Conservation (phyloP, 64 coral and sea anemone species). For the Exaiptasia diaphana region DNA sequence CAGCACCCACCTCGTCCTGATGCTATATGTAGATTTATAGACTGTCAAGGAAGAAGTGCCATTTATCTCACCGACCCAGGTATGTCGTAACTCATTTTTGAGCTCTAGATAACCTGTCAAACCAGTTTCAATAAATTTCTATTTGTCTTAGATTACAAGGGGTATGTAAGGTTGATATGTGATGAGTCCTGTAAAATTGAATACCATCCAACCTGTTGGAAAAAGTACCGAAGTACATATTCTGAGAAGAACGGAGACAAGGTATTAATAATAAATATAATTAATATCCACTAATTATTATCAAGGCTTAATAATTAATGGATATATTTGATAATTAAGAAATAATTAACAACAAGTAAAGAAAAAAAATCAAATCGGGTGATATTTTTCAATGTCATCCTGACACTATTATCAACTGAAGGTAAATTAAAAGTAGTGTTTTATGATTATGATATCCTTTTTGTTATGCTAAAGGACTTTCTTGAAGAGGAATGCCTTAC, state of each 20-base stretch:
- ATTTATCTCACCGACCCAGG: slow-evolving; percentile 83
- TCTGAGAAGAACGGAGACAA: slow-evolving; percentile 80
- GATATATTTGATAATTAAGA: not conserved
- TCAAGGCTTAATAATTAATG: not conserved
- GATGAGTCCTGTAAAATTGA: slow-evolving; percentile 75
- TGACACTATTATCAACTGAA: too few species aligned
- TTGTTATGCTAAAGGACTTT: too few species aligned
- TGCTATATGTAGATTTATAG: slow-evolving; percentile 78
- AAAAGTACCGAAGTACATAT: slow-evolving; percentile 61
- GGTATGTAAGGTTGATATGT: slow-evolving; percentile 71
- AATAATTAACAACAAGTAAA: not conserved
- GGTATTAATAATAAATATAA: slow-evolving; percentile 22
- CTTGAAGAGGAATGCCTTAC: slow-evolving; percentile 73
- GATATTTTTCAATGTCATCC: too few species aligned
- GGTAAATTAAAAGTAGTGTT: too few species aligned
- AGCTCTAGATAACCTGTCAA: too few species aligned
- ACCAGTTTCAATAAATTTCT: too few species aligned
- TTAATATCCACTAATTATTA: not conserved
- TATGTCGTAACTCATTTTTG: slow-evolving; percentile 1
- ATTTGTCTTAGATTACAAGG: slow-evolving; percentile 69
- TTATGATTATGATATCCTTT: too few species aligned
- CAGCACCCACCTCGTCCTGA: slow-evolving; percentile 79
- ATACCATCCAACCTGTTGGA: slow-evolving; percentile 83
- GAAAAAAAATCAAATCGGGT: too few species aligned
- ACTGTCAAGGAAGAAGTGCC: slow-evolving; percentile 61